Evolutionary conservation across 2,113 vertebrate species (phyloP).

Genomic region (Synchiropus splendidus): DNA sequence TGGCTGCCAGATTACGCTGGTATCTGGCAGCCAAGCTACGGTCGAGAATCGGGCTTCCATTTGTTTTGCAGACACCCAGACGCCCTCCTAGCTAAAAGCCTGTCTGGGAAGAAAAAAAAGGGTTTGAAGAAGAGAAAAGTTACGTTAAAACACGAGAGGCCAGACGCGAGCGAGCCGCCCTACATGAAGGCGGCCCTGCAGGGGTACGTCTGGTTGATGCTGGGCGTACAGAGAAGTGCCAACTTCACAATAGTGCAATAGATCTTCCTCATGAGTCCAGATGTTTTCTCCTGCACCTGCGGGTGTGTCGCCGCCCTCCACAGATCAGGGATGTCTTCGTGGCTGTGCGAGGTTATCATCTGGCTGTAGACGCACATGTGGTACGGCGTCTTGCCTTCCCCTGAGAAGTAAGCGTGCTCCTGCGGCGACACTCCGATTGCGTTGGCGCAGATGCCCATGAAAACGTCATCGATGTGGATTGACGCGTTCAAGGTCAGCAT

Average conservation of each 20-base stretch:
- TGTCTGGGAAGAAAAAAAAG: no score
- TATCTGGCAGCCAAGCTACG: no score
- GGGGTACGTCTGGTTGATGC: slow-evolving; percentile 70
- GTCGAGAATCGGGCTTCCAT: no score
- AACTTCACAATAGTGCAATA: slow-evolving; percentile 80
- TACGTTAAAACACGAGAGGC: no score
- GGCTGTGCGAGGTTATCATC: slow-evolving; percentile 96
- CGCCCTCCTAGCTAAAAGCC: no score
- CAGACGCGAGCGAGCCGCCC: no score
- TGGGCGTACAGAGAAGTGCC: slow-evolving; percentile 75
- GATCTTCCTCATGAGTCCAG: slow-evolving; percentile 69
- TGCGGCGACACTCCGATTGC: slow-evolving; percentile 79
- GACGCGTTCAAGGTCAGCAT: slow-evolving; percentile 83
- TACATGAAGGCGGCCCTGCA: slow-evolving; percentile 85
- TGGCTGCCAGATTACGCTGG: no score
- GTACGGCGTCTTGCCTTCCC: slow-evolving; percentile 82
- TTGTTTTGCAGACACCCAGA: no score
- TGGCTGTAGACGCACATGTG: slow-evolving; percentile 86
- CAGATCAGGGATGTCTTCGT: slow-evolving; percentile 73
- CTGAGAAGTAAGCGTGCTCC: slow-evolving; percentile 82
- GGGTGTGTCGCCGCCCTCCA: slow-evolving; percentile 81
- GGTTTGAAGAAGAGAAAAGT: no score
- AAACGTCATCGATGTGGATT: slow-evolving; percentile 92
- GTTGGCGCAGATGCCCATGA: slow-evolving; percentile 92
- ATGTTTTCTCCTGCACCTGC: slow-evolving; percentile 63